Base-by-base conservation (phyloP, 2,797 vertebrate genomes). In the Labroides dimidiatus region DNA sequence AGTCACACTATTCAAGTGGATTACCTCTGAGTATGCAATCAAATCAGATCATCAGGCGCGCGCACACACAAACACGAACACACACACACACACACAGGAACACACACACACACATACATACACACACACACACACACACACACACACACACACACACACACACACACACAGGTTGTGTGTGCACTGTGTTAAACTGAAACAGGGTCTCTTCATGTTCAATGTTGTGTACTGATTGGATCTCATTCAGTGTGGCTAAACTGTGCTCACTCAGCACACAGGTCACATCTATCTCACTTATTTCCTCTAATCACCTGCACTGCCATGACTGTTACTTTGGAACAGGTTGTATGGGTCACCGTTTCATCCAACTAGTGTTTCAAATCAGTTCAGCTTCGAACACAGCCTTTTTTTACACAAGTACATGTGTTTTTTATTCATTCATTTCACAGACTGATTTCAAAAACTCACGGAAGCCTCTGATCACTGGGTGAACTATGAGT, bases 221-320 rank as follows among this genome's bases (percentile, higher is more conserved):
- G 75, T 76, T 78, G 70, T 74, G 81, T 65, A 69, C 76, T 68
- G 84, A 84, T 78, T 82, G 62, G 82, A 78, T 60, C 61, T 77
- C 55, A 72, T 63, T 77, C 51, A 49, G 62, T 70, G 66, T 50
- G 70, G 69, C 49, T 67, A 30, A 15, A 63, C 49, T 33, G n/a
- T 9, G 21, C 45, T 45, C 67, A 53, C 44, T 61, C 68, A 77
- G 63, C 64, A 64, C 59, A 55, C 66, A 78, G 49, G 44, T 68
- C 54, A 58, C 39, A 72, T 69, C 42, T 72, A 47, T 54, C 62
- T 39, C 55, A 77, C 36, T 56, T 67, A 37, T 66, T 72, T 64
- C 54, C 8, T 13, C 23, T 48, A 77, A 42, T 4, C 12, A 51
- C 16, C 54, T 44, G 53, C 48, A 50, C 56, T 55, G 59, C 48